A percentile compares a stretch with the other conserved stretches of the same genome.
Conservation (phyloP, 1,140 invertebrate genomes). For the Bombus pyrosoma region DNA sequence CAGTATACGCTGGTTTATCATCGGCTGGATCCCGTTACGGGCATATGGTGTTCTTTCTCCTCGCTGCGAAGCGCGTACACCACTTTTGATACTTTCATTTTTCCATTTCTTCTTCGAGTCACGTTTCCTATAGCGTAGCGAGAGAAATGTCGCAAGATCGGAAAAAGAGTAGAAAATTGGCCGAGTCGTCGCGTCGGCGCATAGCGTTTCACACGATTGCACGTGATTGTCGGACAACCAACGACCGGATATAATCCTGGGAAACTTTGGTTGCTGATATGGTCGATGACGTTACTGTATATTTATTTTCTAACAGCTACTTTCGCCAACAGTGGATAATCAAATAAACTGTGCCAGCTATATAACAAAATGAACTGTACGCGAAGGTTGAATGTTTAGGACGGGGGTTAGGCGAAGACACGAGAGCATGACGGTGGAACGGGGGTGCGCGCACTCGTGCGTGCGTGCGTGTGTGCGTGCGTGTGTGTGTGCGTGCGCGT, state of each 20-base stretch:
- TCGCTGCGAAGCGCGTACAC: not conserved
- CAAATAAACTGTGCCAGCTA: not conserved
- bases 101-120: too few species aligned
- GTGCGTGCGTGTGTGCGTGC: too few species aligned
- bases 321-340: not conserved
- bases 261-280: not conserved
- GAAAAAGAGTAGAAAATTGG: not conserved
- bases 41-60: not conserved
- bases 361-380: not conserved
- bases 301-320: not conserved
- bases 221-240: not conserved
- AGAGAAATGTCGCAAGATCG: not conserved
- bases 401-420: too few species aligned
- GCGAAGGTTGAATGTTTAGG: not conserved
- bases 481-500: too few species aligned
- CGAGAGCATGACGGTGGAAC: not conserved
- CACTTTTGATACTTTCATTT: not conserved
- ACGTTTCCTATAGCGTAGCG: not conserved
- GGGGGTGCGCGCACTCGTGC: not conserved
- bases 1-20: conserved; percentile 1
- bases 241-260: not conserved
- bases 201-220: conserved; percentile 21
- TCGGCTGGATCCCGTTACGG: conserved; percentile 7
- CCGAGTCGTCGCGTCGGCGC: not conserved
- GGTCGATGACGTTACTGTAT: not conserved